Evolutionary conservation across 2,797 vertebrate species (phyloP).

Genomic region (Alcedo quadribrachys): DNA sequence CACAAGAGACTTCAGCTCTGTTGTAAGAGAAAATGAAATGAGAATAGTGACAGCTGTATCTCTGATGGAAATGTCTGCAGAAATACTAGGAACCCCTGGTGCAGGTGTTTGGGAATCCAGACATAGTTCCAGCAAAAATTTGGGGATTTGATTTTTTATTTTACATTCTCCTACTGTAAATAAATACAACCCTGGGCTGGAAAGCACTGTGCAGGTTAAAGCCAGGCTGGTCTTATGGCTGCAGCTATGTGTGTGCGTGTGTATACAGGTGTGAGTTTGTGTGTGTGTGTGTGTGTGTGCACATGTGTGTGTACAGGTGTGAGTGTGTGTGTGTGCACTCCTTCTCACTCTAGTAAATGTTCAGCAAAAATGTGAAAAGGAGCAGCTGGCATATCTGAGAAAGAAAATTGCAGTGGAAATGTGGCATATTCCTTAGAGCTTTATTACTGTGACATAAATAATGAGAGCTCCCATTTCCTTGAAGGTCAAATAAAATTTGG

Average conservation of each 20-base stretch:
- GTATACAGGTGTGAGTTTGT: neutral
- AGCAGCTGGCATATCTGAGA: slow-evolving; percentile 69
- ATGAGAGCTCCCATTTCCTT: neutral
- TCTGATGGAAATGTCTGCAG: slow-evolving; percentile 64
- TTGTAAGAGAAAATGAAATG: slow-evolving; percentile 13
- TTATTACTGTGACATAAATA: neutral
- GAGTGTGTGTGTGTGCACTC: slow-evolving; percentile 51
- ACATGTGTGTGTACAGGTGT: neutral
- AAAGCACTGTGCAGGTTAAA: slow-evolving; percentile 45
- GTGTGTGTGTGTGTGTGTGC: neutral
- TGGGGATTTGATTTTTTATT: neutral
- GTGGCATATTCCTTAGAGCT: slow-evolving; percentile 2
- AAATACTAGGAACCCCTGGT: slow-evolving; percentile 62
- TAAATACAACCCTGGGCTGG: slow-evolving; percentile 38
- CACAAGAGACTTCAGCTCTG: neutral
- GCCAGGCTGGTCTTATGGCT: slow-evolving; percentile 49
- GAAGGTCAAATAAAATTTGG: neutral
- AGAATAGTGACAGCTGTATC: slow-evolving; percentile 63
- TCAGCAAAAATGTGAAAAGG: slow-evolving; percentile 72
- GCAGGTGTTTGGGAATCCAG: slow-evolving; percentile 76
- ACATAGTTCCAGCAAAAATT: slow-evolving; percentile 27
- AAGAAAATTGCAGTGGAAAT: slow-evolving; percentile 62
- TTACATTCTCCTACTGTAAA: neutral
- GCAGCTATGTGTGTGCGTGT: slow-evolving; percentile 47
- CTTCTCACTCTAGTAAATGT: slow-evolving; percentile 71